These are phyloP conservation scores for Psophia crepitans DNA, from an alignment of 2,113 vertebrate genomes.

Conservation along the genomic window DNA sequence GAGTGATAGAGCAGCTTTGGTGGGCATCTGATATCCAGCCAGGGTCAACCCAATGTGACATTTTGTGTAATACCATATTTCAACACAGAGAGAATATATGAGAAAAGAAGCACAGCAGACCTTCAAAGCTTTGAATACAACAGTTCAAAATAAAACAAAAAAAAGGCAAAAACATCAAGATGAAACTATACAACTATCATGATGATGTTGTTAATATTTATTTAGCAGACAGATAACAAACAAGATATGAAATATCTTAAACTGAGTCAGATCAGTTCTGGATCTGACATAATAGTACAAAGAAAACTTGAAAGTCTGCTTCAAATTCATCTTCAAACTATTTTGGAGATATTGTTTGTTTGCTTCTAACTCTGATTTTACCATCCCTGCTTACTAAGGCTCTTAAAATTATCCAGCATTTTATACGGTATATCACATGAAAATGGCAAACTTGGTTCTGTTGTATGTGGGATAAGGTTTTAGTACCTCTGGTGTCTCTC, in stretches of 20 bases:
- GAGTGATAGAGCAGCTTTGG: fast-evolving
- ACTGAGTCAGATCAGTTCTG: neutral
- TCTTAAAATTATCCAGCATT: neutral
- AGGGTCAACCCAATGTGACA: neutral
- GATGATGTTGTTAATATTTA: neutral
- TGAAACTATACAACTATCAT: neutral
- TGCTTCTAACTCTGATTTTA: neutral
- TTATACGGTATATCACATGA: neutral
- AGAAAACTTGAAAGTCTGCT: neutral
- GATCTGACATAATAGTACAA: neutral
- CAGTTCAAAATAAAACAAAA: neutral
- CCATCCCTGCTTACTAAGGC: neutral
- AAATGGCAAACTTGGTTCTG: neutral
- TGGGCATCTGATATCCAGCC: neutral
- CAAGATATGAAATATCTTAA: neutral
- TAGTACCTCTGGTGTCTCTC: neutral
- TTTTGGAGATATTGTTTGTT: neutral
- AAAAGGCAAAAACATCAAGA: neutral
- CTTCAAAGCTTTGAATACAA: neutral
- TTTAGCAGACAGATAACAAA: neutral
- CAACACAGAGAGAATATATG: neutral
- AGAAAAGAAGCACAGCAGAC: neutral
- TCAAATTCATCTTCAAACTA: neutral
- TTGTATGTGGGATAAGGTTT: fast-evolving
- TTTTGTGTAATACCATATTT: neutral